Evolutionary conservation across 2,797 vertebrate genomes (phyloP).

Genomic region (Chelidonichthys spinosus): DNA sequence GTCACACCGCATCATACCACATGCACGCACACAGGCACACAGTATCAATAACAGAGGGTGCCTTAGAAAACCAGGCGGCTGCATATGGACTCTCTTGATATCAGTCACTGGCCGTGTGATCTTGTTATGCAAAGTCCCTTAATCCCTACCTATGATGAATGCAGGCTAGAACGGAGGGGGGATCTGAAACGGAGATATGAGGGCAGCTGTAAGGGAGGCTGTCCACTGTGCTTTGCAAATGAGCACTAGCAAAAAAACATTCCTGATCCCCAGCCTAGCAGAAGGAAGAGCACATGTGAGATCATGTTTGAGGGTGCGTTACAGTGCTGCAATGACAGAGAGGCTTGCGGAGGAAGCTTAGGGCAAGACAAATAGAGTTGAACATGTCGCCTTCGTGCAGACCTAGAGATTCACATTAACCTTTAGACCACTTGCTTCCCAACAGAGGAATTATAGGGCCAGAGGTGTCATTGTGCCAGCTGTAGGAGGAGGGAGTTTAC

Average conservation of each 20-base stretch:
- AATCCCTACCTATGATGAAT: slow-evolving; percentile 99
- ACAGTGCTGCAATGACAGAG: slow-evolving; percentile 31
- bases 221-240: slow-evolving; percentile 73
- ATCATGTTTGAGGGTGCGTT: slow-evolving; percentile 58
- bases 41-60: slow-evolving; percentile 92
- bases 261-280: slow-evolving; percentile 65
- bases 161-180: slow-evolving; percentile 85
- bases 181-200: slow-evolving; percentile 75
- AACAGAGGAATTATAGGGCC: slow-evolving; percentile 75
- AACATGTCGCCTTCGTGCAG: slow-evolving; percentile 46
- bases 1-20: slow-evolving; percentile 84
- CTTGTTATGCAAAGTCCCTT: slow-evolving; percentile 99
- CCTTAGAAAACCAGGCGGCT: slow-evolving; percentile 96
- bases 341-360: slow-evolving; percentile 44
- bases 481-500: slow-evolving; percentile 56
- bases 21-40: slow-evolving; percentile 88
- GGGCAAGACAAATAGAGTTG: slow-evolving; percentile 61
- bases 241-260: slow-evolving; percentile 62
- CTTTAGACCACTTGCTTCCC: slow-evolving; percentile 70
- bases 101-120: slow-evolving; percentile 99
- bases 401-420: slow-evolving; percentile 75
- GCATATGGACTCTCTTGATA: slow-evolving; percentile 99
- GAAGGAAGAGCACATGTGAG: slow-evolving; percentile 62
- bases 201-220: slow-evolving; percentile 79
- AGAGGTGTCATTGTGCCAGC: slow-evolving; percentile 69